Evolutionary conservation across 1,140 invertebrate genomes (phyloP).

Genomic region (Hycleus phaleratus): DNA sequence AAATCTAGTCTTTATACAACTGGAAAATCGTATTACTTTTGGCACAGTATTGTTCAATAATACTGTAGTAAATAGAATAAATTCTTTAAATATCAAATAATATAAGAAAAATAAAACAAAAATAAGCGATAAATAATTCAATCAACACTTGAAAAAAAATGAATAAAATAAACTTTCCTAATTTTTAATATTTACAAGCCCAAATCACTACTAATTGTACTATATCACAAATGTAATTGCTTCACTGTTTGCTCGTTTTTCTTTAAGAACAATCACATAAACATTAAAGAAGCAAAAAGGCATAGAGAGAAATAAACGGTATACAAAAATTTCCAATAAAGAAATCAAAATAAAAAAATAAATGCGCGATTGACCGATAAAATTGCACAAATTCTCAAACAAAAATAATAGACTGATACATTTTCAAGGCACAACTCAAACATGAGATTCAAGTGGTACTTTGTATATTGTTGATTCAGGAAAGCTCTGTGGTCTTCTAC

Average conservation of each 20-base stretch:
- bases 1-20: constrained; percentile 26
- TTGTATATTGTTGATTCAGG: constrained; percentile 50
- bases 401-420: neutral
- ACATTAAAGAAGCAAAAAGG: constrained; percentile 31
- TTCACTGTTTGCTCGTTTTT: constrained; percentile 27
- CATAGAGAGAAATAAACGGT: constrained; percentile 6
- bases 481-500: constrained; percentile 45
- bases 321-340: constrained; percentile 14
- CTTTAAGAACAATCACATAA: constrained; percentile 29
- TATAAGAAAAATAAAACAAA: neutral
- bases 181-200: constrained; percentile 24
- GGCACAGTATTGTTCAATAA: constrained; percentile 28
- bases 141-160: neutral
- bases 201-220: constrained; percentile 21
- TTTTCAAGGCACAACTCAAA: constrained; percentile 37
- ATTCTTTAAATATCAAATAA: neutral
- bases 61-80: constrained; percentile 17
- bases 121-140: neutral
- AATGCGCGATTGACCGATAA: constrained; percentile 14
- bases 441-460: constrained; percentile 52
- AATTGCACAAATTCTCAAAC: constrained; percentile 19
- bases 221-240: constrained; percentile 37
- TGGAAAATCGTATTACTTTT: constrained; percentile 18
- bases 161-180: constrained; percentile 13
- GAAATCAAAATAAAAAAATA: constrained; percentile 8